phyloP scores from a whole-genome alignment of 2,888 invertebrate species.

The Bembecia ichneumoniformis region DNA sequence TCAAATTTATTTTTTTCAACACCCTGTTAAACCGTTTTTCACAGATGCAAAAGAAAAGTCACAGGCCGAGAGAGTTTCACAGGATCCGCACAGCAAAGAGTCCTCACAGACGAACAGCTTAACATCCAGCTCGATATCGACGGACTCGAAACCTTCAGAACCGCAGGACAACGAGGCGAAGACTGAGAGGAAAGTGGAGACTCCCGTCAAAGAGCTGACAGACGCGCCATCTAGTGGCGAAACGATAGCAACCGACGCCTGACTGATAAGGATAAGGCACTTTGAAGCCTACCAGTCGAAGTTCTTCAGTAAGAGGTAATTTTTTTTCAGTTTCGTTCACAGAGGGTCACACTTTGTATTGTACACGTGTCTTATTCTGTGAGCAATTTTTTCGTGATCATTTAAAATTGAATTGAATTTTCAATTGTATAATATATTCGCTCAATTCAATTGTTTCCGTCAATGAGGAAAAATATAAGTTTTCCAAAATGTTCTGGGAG shows the following conservation, averaged over 20 bases:
- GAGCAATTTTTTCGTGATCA: too few relatives aligned
- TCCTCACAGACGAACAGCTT: conserved; percentile 57
- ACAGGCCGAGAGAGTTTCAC: conserved; percentile 28
- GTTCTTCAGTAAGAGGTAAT: conserved; percentile 35
- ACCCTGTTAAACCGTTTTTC: background rate
- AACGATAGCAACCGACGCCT: conserved; percentile 45
- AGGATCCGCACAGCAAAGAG: conserved; percentile 55
- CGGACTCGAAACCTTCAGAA: conserved; percentile 53
- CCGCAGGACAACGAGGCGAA: conserved; percentile 17
- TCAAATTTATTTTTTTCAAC: too few relatives aligned
- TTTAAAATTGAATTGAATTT: too few relatives aligned
- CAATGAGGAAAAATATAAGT: too few relatives aligned
- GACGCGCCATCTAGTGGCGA: conserved; percentile 14
- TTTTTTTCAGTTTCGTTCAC: background rate
- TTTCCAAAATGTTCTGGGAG: too few relatives aligned
- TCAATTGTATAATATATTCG: too few relatives aligned
- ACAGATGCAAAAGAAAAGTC: conserved; percentile 53
- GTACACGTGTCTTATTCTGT: too few relatives aligned
- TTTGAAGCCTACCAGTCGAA: conserved; percentile 35
- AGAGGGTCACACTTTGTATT: conserved; percentile 10
- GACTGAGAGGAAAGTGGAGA: conserved; percentile 22
- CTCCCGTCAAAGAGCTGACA: background rate
- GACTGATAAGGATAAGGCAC: conserved; percentile 42
- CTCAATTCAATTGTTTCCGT: too few relatives aligned
- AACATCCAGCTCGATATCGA: conserved; percentile 57